A percentile compares a stretch with the other conserved stretches of the same genome.
Evolutionary conservation across 2,888 invertebrate genomes (phyloP).

Genomic region (Polietes domitor): DNA sequence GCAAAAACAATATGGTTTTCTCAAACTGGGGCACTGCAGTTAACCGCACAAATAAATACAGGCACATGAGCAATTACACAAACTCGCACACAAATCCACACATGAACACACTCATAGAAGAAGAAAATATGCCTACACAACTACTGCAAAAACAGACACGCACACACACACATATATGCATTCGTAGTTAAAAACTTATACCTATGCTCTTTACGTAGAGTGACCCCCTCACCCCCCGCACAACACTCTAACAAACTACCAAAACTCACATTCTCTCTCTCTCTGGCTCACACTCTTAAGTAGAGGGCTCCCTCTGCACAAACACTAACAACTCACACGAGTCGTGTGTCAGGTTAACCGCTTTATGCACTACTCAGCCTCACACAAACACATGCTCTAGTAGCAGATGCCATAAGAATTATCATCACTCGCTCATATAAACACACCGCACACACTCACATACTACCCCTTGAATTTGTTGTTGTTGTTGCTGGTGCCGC

Average conservation of each 20-base stretch:
- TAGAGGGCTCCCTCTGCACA: no score
- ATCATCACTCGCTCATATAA: background rate
- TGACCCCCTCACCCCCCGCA: no score
- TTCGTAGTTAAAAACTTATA: background rate
- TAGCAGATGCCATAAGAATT: background rate
- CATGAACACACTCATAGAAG: background rate
- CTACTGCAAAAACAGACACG: constrained; percentile 2
- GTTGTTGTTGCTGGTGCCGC: background rate
- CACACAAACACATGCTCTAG: background rate
- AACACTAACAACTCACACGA: background rate
- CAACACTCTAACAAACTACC: no score
- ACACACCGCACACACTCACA: background rate
- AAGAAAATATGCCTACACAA: background rate
- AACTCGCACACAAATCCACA: background rate
- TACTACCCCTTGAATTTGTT: background rate
- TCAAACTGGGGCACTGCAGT: constrained; percentile 65
- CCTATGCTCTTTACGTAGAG: no score
- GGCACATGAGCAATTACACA: constrained; percentile 14
- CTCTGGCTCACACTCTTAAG: background rate
- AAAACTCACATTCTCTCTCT: background rate
- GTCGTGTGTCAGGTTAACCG: background rate
- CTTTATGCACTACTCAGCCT: background rate
- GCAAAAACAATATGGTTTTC: constrained; percentile 20
- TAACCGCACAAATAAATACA: constrained; percentile 57
- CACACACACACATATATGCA: background rate